Base-by-base conservation (phyloP, 2,797 vertebrate species). In the Coendou prehensilis region DNA sequence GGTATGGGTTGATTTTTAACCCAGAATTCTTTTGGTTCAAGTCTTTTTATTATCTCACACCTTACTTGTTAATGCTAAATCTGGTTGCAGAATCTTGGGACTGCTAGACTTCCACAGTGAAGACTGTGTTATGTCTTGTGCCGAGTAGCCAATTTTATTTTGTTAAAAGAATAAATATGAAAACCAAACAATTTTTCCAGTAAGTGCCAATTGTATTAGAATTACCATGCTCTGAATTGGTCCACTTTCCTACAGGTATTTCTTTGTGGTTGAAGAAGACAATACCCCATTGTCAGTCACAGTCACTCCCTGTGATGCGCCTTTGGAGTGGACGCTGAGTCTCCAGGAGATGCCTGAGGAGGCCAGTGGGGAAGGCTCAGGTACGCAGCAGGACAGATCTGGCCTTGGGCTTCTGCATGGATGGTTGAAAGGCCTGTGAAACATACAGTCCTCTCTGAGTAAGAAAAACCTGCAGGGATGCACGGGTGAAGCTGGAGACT, bases 231-330 rank as follows among this genome's bases (percentile, higher is more conserved):
- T 95, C 83, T 98, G 59, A 96, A 57, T 0, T 15, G 37, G 28
- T 41, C 45, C 15, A 2, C 80, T 57, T 96, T 89, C 71, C 75
- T 54, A 13, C 97, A 99, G 99, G 99, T 99, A 99, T 98, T 99
- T 99, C 98, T 99, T 99, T 97, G 99, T 99, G 98, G 99, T 99
- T 95, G 99, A 99, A 96, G 99, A 99, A 98, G 99, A 99, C 98
- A 99, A 99, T 98, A 99, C 99, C 17, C 99, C 99, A 2, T 97
- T 99, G 81, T 99, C 99, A 45, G 99, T 99, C 97, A 99, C 99
- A 0, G 99, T 99, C 98, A 99, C 99, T 15, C 99, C 99, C 0
- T 99, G 99, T 0, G 99, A 99, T 56, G 99, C 99, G 17, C 99
- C 99, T 87, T 98, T 99, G 94, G 99, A 99, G 98, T 99, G 99